Evolutionary conservation across 2,113 vertebrate species (phyloP).

Genomic region (Lutjanus erythropterus): DNA sequence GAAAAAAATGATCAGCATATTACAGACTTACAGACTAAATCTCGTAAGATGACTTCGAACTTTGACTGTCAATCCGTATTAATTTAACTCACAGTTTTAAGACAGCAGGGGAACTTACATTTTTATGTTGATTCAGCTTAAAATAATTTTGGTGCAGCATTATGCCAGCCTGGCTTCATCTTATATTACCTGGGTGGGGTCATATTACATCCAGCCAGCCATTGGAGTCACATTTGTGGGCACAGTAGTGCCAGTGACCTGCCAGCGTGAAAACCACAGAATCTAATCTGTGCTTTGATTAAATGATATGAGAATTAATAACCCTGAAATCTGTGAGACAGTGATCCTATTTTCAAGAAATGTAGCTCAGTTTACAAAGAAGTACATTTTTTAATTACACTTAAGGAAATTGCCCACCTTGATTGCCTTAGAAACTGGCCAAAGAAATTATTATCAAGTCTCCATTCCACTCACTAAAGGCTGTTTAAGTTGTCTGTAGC

Average conservation of each 20-base stretch:
- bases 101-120: too few relatives aligned
- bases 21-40: too few relatives aligned
- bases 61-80: too few relatives aligned
- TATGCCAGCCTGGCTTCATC: background rate
- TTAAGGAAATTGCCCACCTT: background rate
- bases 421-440: background rate
- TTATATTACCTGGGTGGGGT: background rate
- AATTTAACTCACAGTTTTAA: too few relatives aligned
- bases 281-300: background rate
- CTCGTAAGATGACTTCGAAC: too few relatives aligned
- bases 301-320: background rate
- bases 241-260: background rate
- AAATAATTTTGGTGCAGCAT: too few relatives aligned
- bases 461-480: background rate
- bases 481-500: background rate
- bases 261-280: conserved; percentile 1
- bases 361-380: background rate
- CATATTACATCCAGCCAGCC: conserved; percentile 16
- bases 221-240: conserved; percentile 10
- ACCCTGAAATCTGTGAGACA: background rate
- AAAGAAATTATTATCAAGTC: background rate
- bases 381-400: background rate
- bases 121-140: too few relatives aligned
- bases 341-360: background rate
- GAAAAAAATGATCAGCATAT: too few relatives aligned